Conservation (phyloP, 2,113 vertebrate species). For the Pangasianodon hypophthalmus region DNA sequence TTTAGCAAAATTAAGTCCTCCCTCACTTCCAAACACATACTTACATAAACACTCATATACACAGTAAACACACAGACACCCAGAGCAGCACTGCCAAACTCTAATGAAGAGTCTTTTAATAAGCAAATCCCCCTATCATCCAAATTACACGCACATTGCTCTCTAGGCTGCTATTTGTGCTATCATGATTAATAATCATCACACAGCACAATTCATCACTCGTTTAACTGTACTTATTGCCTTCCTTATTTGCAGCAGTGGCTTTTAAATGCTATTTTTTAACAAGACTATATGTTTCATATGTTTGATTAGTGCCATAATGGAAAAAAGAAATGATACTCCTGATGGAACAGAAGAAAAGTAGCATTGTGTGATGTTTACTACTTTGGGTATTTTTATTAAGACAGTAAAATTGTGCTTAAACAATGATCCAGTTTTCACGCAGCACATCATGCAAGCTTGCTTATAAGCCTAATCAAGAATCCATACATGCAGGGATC, state of each 20-base stretch:
- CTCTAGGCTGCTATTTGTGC: constrained; percentile 65
- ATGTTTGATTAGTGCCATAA: neutral
- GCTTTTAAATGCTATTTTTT: neutral
- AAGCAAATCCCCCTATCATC: constrained; percentile 63
- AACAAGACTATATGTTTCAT: neutral
- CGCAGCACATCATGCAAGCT: neutral
- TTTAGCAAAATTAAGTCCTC: constrained; percentile 66
- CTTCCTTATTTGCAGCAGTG: neutral
- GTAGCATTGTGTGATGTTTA: neutral
- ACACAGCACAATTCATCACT: constrained; percentile 42
- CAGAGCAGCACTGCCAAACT: constrained; percentile 61
- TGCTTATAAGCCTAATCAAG: neutral
- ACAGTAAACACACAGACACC: constrained; percentile 43
- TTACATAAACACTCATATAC: neutral
- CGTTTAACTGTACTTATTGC: neutral
- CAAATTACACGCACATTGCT: constrained; percentile 66
- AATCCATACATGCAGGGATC: neutral
- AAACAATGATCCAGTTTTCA: neutral
- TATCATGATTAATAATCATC: constrained; percentile 66
- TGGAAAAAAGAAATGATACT: neutral
- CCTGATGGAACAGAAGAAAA: neutral
- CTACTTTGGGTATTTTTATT: neutral
- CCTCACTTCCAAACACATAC: constrained; percentile 54
- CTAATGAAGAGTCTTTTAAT: constrained; percentile 76
- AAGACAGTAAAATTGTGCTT: neutral